Base-by-base conservation (phyloP, 2,113 vertebrate species). In the Hypomesus transpacificus region DNA sequence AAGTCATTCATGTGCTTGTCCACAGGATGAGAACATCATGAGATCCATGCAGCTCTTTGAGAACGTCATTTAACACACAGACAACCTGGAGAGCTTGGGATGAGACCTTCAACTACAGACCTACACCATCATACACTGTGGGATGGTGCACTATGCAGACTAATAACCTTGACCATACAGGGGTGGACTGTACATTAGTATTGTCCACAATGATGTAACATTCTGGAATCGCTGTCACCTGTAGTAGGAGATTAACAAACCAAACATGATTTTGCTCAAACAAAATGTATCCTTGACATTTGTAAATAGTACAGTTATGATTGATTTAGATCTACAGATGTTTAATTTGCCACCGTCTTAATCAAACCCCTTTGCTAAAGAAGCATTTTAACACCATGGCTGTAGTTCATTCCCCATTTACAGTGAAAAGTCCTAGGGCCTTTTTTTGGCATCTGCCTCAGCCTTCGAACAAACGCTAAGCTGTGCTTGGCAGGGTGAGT, bases 1-100 rank as follows among this genome's bases (percentile, higher is more conserved):
- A 46, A 46, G 39, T 46, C 1, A 9, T 46, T 46, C 13, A 46
- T 46, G 9, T 9, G 39, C 39, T 68, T 78, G 59, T 77, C 82
- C 70, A 61, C 92, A 99, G 96, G 97, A 99, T 86, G 96, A 99
- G 89, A 99, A 99, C 81, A 99, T 99, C 90, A 99, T 99, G 97
- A 90, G 93, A 87, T 99, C 97, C 80, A 98, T 99, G 97, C 96
- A 98, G 89, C 95, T 99, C 86, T 99, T 99, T 86, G 97, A 99
- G 93, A 98, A 98, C 16, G 93, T 99, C 85, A 98, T 99, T 90
- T 99, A 96, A 94, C 89, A 80, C 71, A 62, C 51, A 75, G 72
- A 71, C 70, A 75, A 28, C 22, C 60, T 57, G 3, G 72, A 82
- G 66, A 75, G 74, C 74, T 88, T 79, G 71, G 84, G 83, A 87